Percentiles rank a stretch among this genome's conserved stretches.
Evolutionary conservation across 2,797 vertebrate species (phyloP).

Genomic region (Erpetoichthys calabaricus): DNA sequence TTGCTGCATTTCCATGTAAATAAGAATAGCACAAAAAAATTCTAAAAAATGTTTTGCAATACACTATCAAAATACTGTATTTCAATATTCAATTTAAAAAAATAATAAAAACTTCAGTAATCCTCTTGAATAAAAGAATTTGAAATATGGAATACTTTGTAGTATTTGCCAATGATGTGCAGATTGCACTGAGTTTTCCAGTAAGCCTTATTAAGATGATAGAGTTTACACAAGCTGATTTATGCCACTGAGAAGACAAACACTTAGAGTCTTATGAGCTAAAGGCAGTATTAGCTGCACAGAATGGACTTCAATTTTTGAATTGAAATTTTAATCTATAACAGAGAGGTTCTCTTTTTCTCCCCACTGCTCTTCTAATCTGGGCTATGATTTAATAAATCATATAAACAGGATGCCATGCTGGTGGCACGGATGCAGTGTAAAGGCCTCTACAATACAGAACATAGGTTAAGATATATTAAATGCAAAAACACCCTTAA

Average conservation of each 20-base stretch:
- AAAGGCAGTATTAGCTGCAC: not conserved
- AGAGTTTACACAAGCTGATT: conserved; percentile 1
- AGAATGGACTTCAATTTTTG: not conserved
- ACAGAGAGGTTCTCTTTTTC: not conserved
- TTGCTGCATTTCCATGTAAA: no score
- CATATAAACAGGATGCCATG: not conserved
- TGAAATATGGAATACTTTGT: not conserved
- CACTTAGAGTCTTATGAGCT: not conserved
- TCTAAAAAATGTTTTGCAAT: no score
- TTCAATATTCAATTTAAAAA: no score
- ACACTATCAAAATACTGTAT: no score
- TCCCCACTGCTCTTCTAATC: not conserved
- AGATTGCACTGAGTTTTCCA: not conserved
- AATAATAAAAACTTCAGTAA: no score
- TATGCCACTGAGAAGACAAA: not conserved
- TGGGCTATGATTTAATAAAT: conserved; percentile 4
- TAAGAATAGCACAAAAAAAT: no score
- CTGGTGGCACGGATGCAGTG: not conserved
- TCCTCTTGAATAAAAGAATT: no score
- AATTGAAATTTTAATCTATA: conserved; percentile 4
- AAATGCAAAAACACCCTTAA: not conserved
- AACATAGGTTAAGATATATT: not conserved
- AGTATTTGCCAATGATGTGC: not conserved
- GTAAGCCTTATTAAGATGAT: conserved; percentile 1
- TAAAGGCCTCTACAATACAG: not conserved